Conservation (phyloP, 2,888 invertebrate species). For the Conus canariensis region DNA sequence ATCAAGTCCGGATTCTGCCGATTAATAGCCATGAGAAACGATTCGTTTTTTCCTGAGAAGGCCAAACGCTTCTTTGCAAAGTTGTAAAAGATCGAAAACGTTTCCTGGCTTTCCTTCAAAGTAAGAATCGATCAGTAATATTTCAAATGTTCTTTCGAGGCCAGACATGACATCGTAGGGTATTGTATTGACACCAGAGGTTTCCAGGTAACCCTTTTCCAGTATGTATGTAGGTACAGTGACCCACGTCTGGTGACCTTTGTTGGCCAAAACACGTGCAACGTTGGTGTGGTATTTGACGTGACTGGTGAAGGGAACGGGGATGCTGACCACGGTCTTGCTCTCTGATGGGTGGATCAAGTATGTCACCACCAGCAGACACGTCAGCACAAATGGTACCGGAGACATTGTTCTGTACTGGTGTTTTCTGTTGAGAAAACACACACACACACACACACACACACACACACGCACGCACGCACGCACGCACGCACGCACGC, state of each 20-base stretch:
- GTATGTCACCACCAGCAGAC: background rate
- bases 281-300: constrained; percentile 19
- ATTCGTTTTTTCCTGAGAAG: background rate
- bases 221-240: background rate
- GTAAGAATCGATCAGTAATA: background rate
- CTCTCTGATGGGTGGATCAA: background rate
- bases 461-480: background rate
- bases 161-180: background rate
- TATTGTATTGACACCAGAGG: background rate
- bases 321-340: background rate
- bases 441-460: background rate
- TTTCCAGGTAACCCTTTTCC: background rate
- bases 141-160: background rate
- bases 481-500: background rate
- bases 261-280: background rate
- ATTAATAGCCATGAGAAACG: background rate
- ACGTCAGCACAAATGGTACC: background rate
- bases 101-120: background rate
- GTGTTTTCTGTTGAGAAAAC: no score
- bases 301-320: constrained; percentile 7
- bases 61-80: background rate
- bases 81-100: background rate
- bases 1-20: background rate
- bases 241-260: constrained; percentile 1
- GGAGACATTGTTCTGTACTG: background rate